These are phyloP conservation scores for Dicerorhinus sumatrensis DNA, from an alignment of 2,113 vertebrate species.

Conservation along the genomic window DNA sequence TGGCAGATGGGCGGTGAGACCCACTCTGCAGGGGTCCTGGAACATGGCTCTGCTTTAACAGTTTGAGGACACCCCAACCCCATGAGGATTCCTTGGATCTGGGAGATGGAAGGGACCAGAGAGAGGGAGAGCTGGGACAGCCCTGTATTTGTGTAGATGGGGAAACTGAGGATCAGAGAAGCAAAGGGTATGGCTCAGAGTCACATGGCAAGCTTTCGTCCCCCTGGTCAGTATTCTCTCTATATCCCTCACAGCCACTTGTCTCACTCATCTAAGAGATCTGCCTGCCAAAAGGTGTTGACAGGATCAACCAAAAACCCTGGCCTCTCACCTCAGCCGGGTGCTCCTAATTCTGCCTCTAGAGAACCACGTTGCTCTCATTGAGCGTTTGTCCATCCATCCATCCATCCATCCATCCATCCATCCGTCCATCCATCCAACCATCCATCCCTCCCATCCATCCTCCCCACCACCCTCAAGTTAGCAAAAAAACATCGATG, in stretches of 20 bases:
- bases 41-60: neutral
- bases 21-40: neutral
- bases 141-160: neutral
- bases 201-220: neutral
- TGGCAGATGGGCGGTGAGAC: slow-evolving; percentile 64
- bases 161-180: neutral
- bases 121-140: neutral
- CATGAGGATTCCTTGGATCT: neutral
- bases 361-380: neutral
- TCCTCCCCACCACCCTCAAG: neutral
- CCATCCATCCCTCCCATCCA: neutral
- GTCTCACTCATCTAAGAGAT: neutral
- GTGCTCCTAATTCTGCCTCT: neutral
- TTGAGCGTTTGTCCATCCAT: neutral
- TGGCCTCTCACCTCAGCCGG: neutral
- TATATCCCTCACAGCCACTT: neutral
- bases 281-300: neutral
- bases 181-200: neutral
- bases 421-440: too few relatives aligned
- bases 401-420: neutral
- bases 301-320: neutral
- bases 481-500: neutral
- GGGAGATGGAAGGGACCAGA: neutral
- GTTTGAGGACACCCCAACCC: neutral
- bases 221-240: neutral